phyloP scores from a whole-genome alignment of 2,113 vertebrate species.

The Kryptolebias marmoratus region DNA sequence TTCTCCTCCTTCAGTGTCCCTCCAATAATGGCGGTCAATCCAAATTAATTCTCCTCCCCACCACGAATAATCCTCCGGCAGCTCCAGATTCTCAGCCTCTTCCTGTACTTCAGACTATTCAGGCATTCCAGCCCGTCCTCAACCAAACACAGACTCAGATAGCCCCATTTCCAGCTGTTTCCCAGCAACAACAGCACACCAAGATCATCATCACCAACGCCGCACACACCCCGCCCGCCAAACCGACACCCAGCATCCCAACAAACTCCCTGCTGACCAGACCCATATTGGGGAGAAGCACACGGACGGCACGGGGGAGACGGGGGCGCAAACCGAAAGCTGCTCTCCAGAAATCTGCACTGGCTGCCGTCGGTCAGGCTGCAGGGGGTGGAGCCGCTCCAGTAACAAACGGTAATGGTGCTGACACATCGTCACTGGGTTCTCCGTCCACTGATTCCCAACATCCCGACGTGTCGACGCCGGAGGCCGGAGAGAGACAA shows the following conservation, averaged over 20 bases:
- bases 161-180: slow-evolving; percentile 70
- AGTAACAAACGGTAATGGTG: slow-evolving; percentile 22
- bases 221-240: slow-evolving; percentile 47
- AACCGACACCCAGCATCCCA: slow-evolving; percentile 41
- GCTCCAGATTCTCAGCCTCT: slow-evolving; percentile 69
- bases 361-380: slow-evolving; percentile 27
- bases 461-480: background rate
- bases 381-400: slow-evolving; percentile 18
- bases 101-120: slow-evolving; percentile 77
- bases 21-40: slow-evolving; percentile 78
- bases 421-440: slow-evolving; percentile 8
- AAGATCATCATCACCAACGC: slow-evolving; percentile 75
- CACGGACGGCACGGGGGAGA: slow-evolving; percentile 73
- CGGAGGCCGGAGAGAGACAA: slow-evolving; percentile 53
- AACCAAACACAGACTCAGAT: slow-evolving; percentile 75
- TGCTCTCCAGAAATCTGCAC: slow-evolving; percentile 47
- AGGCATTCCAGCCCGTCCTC: slow-evolving; percentile 75
- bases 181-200: slow-evolving; percentile 78
- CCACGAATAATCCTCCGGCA: slow-evolving; percentile 63
- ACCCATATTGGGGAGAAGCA: slow-evolving; percentile 78
- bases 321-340: slow-evolving; percentile 79
- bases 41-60: slow-evolving; percentile 78
- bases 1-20: slow-evolving; percentile 81
- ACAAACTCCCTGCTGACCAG: slow-evolving; percentile 65
- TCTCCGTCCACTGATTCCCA: background rate